Conservation (phyloP, 2,888 invertebrate genomes). For the Harpalus rufipes region DNA sequence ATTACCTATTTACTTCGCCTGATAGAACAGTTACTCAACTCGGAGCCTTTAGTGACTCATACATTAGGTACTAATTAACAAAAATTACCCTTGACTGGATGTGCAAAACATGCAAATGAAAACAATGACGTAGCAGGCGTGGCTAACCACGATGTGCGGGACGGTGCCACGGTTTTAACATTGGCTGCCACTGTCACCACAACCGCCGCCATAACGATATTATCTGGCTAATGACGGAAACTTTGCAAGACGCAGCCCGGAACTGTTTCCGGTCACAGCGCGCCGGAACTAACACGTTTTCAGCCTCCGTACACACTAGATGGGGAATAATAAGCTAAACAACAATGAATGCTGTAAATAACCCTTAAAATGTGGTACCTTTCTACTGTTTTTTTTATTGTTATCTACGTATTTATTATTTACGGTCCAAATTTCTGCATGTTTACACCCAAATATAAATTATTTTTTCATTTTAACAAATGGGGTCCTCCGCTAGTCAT, state of each 20-base stretch:
- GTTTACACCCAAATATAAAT: too few species aligned
- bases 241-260: slow-evolving; percentile 31
- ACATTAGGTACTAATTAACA: slow-evolving; percentile 26
- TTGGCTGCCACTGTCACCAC: not conserved
- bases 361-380: too few species aligned
- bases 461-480: too few species aligned
- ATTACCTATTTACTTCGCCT: too few species aligned
- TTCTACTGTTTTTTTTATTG: too few species aligned
- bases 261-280: slow-evolving; percentile 41
- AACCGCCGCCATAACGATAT: slow-evolving; percentile 30
- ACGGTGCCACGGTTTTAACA: not conserved
- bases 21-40: too few species aligned
- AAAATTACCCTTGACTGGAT: slow-evolving; percentile 10
- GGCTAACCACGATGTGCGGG: slow-evolving; percentile 32
- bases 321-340: too few species aligned
- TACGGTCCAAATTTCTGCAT: too few species aligned
- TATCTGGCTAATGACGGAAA: slow-evolving; percentile 44
- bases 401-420: too few species aligned
- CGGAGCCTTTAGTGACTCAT: not conserved
- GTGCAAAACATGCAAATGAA: slow-evolving; percentile 36
- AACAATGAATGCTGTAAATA: too few species aligned
- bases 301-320: too few species aligned
- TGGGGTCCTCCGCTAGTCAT: too few species aligned
- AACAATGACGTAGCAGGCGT: slow-evolving; percentile 1
- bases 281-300: slow-evolving; percentile 12